A percentile compares a stretch with the other conserved stretches of the same genome.
Evolutionary conservation across 2,888 invertebrate species (phyloP).

Genomic region (Eupithecia insigniata): DNA sequence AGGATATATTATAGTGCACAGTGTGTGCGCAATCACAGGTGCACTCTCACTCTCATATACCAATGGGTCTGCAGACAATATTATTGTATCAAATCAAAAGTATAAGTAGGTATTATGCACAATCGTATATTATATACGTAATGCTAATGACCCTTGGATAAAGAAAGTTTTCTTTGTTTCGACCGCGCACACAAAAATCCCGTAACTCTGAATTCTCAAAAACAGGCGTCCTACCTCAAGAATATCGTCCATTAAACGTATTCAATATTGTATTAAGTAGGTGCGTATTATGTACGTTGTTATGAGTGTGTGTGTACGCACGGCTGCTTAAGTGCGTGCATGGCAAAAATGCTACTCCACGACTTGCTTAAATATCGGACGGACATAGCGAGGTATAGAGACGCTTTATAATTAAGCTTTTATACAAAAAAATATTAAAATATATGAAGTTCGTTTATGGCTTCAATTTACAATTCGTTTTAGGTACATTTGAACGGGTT

Average conservation of each 20-base stretch:
- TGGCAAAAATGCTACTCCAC: constrained; percentile 82
- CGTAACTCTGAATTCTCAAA: constrained; percentile 31
- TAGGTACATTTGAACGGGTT: too few relatives aligned
- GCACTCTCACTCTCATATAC: too few relatives aligned
- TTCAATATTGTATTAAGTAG: constrained; percentile 38
- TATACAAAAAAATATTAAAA: not conserved
- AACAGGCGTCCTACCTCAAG: constrained; percentile 45
- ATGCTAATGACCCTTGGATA: not conserved
- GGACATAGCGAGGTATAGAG: constrained; percentile 55
- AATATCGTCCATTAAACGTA: constrained; percentile 57
- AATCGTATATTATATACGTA: too few relatives aligned
- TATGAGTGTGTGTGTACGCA: constrained; percentile 53
- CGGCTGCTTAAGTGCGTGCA: constrained; percentile 71
- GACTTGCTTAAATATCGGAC: constrained; percentile 81
- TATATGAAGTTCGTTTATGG: too few relatives aligned
- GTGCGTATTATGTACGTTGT: constrained; percentile 32
- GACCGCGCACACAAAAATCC: not conserved
- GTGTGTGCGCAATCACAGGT: too few relatives aligned
- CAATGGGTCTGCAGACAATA: too few relatives aligned
- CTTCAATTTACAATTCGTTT: too few relatives aligned
- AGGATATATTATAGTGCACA: too few relatives aligned
- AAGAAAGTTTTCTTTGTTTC: not conserved
- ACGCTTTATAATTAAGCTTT: not conserved
- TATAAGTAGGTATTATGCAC: too few relatives aligned
- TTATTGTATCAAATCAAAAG: too few relatives aligned